Evolutionary conservation across 2,113 vertebrate species (phyloP), one percentile per base, ranked within the genome.

Genomic region (Anthoscopus minutus): DNA sequence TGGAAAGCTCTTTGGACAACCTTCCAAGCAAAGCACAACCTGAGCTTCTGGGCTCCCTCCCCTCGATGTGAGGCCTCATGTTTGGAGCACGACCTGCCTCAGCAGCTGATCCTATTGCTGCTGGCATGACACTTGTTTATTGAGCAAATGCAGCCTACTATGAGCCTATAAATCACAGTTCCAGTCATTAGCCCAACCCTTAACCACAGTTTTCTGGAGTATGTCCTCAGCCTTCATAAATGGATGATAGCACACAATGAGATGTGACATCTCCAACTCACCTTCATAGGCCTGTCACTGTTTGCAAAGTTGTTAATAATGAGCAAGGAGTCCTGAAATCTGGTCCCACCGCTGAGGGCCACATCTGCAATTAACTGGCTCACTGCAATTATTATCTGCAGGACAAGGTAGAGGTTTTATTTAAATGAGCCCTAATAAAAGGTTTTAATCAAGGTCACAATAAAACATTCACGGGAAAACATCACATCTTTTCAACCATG

Each of bases 271-370:
- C 50, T 70, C 31, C 53, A 80, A 56, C 97, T 71, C 98, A 99
- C 99, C 99, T 99, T 99, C 99, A 99, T 99, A 35, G 98, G 98
- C 77, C 98, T 99, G 98, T 99, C 99, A 2, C 99, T 99, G 91
- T 99, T 99, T 73, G 99, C 99, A 92, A 99, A 99, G 97, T 99
- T 99, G 98, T 99, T 99, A 97, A 99, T 99, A 97, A 99, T 99
- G 67, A 99, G 99, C 30, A 99, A 98, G 11, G 99, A 99, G 91
- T 99, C 99, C 96, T 99, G 99, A 98, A 99, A 99, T 79, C 99
- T 98, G 0, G 99, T 99, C 51, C 99, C 99, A 91, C 99, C 99
- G 0, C 98, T 99, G 44, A 99, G 98, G 0, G 99, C 99, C 91
- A 99, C 99, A 37, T 99, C 99, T 27, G 99, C 99, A 96, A 99